Evolutionary conservation across 2,797 vertebrate genomes (phyloP).

Genomic region (Melanotaenia nigrans): DNA sequence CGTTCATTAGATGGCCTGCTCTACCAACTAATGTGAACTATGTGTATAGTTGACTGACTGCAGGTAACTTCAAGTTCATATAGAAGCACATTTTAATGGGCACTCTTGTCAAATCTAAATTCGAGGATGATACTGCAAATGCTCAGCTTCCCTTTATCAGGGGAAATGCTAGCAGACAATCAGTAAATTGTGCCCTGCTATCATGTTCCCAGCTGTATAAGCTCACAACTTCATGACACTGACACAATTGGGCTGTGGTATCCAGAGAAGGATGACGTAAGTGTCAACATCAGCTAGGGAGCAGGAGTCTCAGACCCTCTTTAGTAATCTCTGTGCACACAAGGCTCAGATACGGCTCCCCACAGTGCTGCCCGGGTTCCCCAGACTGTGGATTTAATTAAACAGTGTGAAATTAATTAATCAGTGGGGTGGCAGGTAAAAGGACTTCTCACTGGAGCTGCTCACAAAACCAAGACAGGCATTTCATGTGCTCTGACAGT

Average conservation of each 20-base stretch:
- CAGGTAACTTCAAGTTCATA: slow-evolving; percentile 7
- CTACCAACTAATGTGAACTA: background rate
- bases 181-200: slow-evolving; percentile 47
- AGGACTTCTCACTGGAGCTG: slow-evolving; percentile 72
- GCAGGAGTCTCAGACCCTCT: slow-evolving; percentile 76
- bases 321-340: slow-evolving; percentile 75
- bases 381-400: slow-evolving; percentile 85
- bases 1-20: too few relatives aligned
- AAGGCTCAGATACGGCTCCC: slow-evolving; percentile 66
- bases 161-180: slow-evolving; percentile 54
- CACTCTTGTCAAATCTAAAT: slow-evolving; percentile 38
- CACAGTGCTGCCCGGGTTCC: slow-evolving; percentile 70
- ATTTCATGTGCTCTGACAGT: slow-evolving; percentile 75
- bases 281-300: slow-evolving; percentile 82
- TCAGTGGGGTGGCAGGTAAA: slow-evolving; percentile 79
- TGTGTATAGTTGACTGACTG: slow-evolving; percentile 3
- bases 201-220: slow-evolving; percentile 54
- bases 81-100: slow-evolving; percentile 15
- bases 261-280: slow-evolving; percentile 83
- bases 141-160: slow-evolving; percentile 31
- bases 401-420: slow-evolving; percentile 86
- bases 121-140: slow-evolving; percentile 46
- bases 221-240: slow-evolving; percentile 80
- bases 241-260: slow-evolving; percentile 69
- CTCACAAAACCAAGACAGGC: slow-evolving; percentile 76